These are phyloP conservation scores for Chromoteleia sp. DNA, from an alignment of 2,888 invertebrate species.

Conservation along the genomic window DNA sequence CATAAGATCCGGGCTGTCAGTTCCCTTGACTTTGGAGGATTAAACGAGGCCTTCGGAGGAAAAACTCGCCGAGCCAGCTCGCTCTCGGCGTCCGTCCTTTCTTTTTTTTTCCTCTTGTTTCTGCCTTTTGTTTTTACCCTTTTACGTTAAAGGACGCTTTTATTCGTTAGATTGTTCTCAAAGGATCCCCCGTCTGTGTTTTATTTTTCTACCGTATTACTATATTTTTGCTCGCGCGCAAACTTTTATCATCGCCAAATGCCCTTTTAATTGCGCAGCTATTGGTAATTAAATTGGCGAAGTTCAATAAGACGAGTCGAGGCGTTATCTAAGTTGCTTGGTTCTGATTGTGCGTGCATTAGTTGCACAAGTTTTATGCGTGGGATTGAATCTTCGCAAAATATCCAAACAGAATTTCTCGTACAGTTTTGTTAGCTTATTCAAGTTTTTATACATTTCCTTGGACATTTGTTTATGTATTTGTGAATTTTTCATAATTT, in stretches of 20 bases:
- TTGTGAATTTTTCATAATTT: no score
- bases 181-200: conserved; percentile 14
- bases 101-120: not conserved
- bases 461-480: no score
- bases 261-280: conserved; percentile 26
- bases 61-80: conserved; percentile 46
- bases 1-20: conserved; percentile 43
- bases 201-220: conserved; percentile 3
- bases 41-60: conserved; percentile 44
- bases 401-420: no score
- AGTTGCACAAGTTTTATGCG: conserved; percentile 1
- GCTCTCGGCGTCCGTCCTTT: not conserved
- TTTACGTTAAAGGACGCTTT: conserved; percentile 44
- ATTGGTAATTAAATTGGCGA: conserved; percentile 34
- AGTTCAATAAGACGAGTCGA: conserved; percentile 29
- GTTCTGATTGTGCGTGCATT: not conserved
- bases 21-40: conserved; percentile 53
- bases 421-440: no score
- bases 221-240: conserved; percentile 23
- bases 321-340: not conserved
- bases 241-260: conserved; percentile 38
- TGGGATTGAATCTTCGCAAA: no score
- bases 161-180: conserved; percentile 42
- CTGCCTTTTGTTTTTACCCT: conserved; percentile 36
- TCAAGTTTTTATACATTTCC: no score